A percentile compares a stretch with the other conserved stretches of the same genome.
These are phyloP conservation scores for Lottia scabra DNA, from an alignment of 2,888 invertebrate genomes.

Conservation along the genomic window DNA sequence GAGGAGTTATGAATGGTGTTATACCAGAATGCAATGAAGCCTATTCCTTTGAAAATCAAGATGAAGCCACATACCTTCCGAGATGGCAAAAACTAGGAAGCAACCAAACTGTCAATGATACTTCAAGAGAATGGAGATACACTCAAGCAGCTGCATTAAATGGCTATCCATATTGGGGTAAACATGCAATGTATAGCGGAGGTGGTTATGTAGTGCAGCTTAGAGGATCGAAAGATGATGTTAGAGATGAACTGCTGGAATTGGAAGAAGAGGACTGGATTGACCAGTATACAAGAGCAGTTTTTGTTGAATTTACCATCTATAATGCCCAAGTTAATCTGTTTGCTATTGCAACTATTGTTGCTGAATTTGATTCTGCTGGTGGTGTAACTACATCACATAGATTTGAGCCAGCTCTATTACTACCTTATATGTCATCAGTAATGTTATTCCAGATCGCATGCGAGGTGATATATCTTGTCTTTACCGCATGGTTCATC, in stretches of 20 bases:
- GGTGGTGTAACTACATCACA: conserved; percentile 62
- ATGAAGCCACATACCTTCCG: conserved; percentile 48
- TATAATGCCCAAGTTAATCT: conserved; percentile 70
- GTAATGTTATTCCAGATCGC: conserved; percentile 61
- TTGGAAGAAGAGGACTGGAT: conserved; percentile 70
- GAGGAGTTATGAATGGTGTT: conserved; percentile 35
- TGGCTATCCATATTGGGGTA: conserved; percentile 70
- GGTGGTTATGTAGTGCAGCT: conserved; percentile 71
- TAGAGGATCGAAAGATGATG: conserved; percentile 50
- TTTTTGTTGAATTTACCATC: conserved; percentile 73
- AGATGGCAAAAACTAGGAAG: conserved; percentile 50
- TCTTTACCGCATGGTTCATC: conserved; percentile 67
- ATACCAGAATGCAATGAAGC: conserved; percentile 57
- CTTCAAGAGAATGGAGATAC: conserved; percentile 45
- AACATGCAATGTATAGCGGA: conserved; percentile 69
- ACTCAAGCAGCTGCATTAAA: conserved; percentile 60
- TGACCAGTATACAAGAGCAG: conserved; percentile 71
- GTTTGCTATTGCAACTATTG: conserved; percentile 62
- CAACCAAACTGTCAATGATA: conserved; percentile 24
- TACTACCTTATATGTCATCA: conserved; percentile 60
- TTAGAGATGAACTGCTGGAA: conserved; percentile 58
- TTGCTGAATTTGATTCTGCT: conserved; percentile 63
- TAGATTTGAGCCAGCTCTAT: conserved; percentile 66
- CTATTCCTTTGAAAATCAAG: conserved; percentile 55
- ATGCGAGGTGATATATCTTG: conserved; percentile 51